phyloP scores from a whole-genome alignment of 2,797 vertebrate species.

The Falco rusticolus region DNA sequence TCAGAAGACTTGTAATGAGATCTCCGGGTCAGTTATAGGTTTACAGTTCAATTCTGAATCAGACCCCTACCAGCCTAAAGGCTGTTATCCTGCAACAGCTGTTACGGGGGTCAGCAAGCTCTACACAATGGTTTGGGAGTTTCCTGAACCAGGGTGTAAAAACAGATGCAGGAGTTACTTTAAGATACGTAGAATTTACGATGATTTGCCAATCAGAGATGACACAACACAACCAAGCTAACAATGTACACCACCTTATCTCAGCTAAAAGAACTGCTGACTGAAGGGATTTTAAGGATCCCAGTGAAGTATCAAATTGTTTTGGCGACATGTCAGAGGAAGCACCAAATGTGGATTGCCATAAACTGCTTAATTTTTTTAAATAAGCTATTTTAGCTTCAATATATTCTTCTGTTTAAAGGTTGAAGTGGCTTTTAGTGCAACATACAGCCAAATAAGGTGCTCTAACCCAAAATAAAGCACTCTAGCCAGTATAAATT shows the following conservation, averaged over 20 bases:
- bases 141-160: background rate
- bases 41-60: constrained; percentile 9
- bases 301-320: background rate
- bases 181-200: background rate
- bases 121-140: background rate
- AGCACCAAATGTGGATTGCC: background rate
- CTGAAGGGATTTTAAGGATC: background rate
- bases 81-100: background rate
- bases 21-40: background rate
- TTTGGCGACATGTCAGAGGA: background rate
- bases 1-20: constrained; percentile 11
- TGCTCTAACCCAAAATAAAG: background rate
- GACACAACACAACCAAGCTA: background rate
- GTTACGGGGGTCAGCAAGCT: background rate
- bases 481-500: background rate
- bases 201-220: background rate
- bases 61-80: background rate
- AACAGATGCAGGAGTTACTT: background rate
- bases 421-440: background rate
- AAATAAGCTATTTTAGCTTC: background rate
- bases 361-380: background rate
- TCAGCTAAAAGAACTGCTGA: background rate
- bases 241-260: background rate
- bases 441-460: background rate
- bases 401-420: background rate